Conservation (phyloP, 2,797 vertebrate species). For the Clarias fuscus region DNA sequence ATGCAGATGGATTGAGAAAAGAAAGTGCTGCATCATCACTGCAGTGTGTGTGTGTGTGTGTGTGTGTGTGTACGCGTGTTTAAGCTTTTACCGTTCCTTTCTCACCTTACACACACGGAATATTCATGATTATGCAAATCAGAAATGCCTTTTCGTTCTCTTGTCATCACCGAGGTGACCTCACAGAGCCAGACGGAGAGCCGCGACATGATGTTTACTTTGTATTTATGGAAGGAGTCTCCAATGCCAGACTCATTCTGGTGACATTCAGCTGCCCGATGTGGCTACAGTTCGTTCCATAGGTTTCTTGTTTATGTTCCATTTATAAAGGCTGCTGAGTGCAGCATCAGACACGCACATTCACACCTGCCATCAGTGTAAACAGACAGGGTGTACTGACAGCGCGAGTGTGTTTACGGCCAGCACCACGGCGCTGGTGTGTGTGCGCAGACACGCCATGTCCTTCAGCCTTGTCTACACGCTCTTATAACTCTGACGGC, state of each 20-base stretch:
- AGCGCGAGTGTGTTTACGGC: neutral
- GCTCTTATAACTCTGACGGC: conserved; percentile 17
- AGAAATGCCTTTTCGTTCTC: neutral
- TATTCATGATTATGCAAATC: neutral
- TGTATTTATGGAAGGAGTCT: neutral
- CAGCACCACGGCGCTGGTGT: neutral
- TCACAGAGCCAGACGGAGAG: neutral
- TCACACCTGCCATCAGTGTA: neutral
- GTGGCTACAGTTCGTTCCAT: neutral
- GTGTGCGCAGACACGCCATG: neutral
- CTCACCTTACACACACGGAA: neutral
- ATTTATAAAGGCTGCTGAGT: neutral
- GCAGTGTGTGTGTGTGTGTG: conserved; percentile 19
- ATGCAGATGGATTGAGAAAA: conserved; percentile 4
- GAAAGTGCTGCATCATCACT: conserved; percentile 39
- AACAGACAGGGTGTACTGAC: neutral
- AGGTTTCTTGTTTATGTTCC: neutral
- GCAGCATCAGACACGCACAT: neutral
- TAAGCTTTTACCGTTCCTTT: neutral
- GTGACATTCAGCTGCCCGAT: neutral
- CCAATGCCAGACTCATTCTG: neutral
- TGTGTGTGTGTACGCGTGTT: neutral
- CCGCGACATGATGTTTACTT: neutral
- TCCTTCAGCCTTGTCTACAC: conserved; percentile 36
- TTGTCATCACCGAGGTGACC: neutral